Percentiles rank a stretch among this genome's conserved stretches.
Conservation (phyloP, 2,797 vertebrate genomes). For the Danio jaintianensis region DNA sequence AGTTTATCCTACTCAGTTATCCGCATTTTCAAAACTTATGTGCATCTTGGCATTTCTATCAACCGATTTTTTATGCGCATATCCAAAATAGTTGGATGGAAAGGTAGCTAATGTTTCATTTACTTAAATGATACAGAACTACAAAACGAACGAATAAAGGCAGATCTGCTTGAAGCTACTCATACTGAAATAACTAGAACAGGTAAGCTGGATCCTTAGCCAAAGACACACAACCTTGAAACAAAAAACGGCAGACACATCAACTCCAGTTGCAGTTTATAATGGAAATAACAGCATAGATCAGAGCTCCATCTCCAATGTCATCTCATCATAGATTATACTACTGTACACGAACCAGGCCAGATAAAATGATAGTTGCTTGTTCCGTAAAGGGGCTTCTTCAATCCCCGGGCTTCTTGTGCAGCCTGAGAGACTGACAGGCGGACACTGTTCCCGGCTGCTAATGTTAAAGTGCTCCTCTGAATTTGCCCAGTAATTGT, state of each 20-base stretch:
- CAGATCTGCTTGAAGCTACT: conserved; percentile 14
- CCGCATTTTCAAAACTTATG: too few species aligned
- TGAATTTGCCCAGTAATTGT: conserved; percentile 64
- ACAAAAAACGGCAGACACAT: not conserved
- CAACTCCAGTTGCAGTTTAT: conserved; percentile 32
- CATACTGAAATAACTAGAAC: conserved; percentile 29
- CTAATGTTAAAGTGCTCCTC: conserved; percentile 62
- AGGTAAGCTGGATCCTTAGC: conserved; percentile 7
- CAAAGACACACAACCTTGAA: conserved; percentile 35
- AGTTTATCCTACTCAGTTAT: too few species aligned
- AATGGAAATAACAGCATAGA: conserved; percentile 49
- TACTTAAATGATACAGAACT: too few species aligned
- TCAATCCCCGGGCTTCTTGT: conserved; percentile 42
- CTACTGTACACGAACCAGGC: conserved; percentile 21
- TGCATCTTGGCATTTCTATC: too few species aligned
- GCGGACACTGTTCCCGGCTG: conserved; percentile 46
- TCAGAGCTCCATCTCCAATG: conserved; percentile 36
- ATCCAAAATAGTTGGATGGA: too few species aligned
- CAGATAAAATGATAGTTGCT: conserved; percentile 49
- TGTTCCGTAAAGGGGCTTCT: conserved; percentile 35
- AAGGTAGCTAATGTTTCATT: too few species aligned
- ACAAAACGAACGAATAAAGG: too few species aligned
- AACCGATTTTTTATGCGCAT: too few species aligned
- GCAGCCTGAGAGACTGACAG: conserved; percentile 49
- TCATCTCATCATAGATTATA: conserved; percentile 47